Evolutionary conservation across 2,888 invertebrate species (phyloP), one percentile per base, ranked within the genome.

Genomic region (Tromatobia lineatoria): DNA sequence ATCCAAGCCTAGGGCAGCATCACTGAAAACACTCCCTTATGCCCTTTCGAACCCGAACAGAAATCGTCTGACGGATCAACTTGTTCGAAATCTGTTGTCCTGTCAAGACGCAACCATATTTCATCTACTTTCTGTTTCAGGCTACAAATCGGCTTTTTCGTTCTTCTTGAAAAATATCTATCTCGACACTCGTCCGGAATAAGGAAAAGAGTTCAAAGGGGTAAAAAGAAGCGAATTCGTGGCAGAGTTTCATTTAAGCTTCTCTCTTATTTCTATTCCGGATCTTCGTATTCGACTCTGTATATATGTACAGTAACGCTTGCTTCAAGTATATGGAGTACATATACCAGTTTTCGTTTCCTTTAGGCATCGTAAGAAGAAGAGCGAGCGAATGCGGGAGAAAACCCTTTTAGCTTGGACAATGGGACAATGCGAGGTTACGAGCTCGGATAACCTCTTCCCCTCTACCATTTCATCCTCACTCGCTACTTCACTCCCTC

Each of bases 331-430:
- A 52, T 25, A 52, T 18, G n/a, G 42, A 54, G n/a, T 34, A 52
- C n/a, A 47, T 38, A 76, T 38, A 70, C 71, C 57, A 52, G 38
- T 73, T 71, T 83, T 85, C 82, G 80, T 85, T 69, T 87, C 86
- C 88, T 85, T 74, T 82, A 82, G 87, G 87, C 87, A 88, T 88
- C 87, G 87, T 78, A 86, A 88, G 85, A 88, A 87, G 80, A 85
- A 76, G 84, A 66, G 82, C 67, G 80, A 38, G 71, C 82, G 79
- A 83, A 76, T 59, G 52, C 66, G 61, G 66, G 52, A 80, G 78
- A 80, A 77, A 83, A 83, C 76, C 80, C 87, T 88, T 87, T 88
- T 87, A 87, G 87, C 74, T 74, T 73, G 86, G 85, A 88, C 87
- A 86, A 88, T 86, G 81, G 87, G 83, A 88, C 87, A 88, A 88